Evolutionary conservation across 1,140 invertebrate species (phyloP), one percentile per base, ranked within the genome.

Genomic region (Vanessa atalanta): DNA sequence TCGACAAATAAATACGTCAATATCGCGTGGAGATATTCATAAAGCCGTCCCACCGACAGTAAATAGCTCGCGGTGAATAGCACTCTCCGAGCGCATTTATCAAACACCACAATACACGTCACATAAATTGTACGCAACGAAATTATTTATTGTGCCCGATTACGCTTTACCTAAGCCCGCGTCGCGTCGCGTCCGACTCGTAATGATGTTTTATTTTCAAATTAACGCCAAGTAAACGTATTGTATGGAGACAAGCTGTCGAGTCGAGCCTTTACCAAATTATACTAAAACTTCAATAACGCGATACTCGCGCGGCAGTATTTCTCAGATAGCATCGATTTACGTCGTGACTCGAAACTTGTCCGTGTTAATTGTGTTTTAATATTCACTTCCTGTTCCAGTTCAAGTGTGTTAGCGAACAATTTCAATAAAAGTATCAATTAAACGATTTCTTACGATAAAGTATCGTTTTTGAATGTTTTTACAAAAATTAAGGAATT

Each of bases 141-240:
- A 76, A 80, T 74, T 80, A 80, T 78, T 80, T 80, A 80, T 78
- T 65, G 76, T 51, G 50, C 73, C 70, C 64, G 71, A 77, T 71
- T 77, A 68, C 47, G 72, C 37, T 43, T 20, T 15, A 14, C 26
- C 66, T 65, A 61, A 61, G 48, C 67, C 13, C 64, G 26, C 26
- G 53, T 50, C 61, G 11, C 9, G 37, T 9, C 37, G 37, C 37
- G 37, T 43, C 61, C 23, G 64, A 7, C 64, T 16, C 14, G 50
- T 67, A 55, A 67, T 37, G n/a, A 47, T 31, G 65, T 47, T 47
- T 66, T 72, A 55, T 72, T 53, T 48, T 31, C 31, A 48, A 64
- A 71, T 65, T n/a, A 65, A 64, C 51, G 64, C 47, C 66, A 43
- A 47, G 53, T 61, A 9, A 61, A 11, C 67, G 67, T 48, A 60